Conservation (phyloP, 2,797 vertebrate genomes). For the Phoeniculus purpureus region DNA sequence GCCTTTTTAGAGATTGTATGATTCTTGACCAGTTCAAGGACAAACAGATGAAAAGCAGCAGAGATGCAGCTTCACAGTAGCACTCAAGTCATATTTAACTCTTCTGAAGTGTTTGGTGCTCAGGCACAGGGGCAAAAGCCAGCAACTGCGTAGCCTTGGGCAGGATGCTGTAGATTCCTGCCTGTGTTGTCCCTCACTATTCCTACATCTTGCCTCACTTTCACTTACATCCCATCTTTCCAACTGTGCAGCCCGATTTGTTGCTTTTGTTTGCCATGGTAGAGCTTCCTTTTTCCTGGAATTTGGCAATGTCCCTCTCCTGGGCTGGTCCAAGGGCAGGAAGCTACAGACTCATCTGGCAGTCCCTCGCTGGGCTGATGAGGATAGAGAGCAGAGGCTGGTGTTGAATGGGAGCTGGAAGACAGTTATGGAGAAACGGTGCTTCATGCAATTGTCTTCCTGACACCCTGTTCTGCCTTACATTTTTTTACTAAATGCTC, state of each 20-base stretch:
- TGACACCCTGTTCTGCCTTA: not conserved
- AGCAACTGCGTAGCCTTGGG: conserved; percentile 15
- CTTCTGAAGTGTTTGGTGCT: conserved; percentile 31
- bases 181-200: not conserved
- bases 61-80: conserved; percentile 24
- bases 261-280: not conserved
- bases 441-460: not conserved
- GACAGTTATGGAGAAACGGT: not conserved
- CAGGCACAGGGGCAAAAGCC: not conserved
- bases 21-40: conserved; percentile 46
- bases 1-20: conserved; percentile 20
- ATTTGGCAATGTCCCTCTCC: not conserved
- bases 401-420: not conserved
- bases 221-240: not conserved
- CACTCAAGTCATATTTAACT: conserved; percentile 45
- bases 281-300: not conserved
- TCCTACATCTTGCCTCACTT: not conserved
- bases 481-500: not conserved
- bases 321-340: not conserved
- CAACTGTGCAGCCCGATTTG: not conserved
- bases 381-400: not conserved
- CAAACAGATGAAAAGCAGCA: conserved; percentile 58
- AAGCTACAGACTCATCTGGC: not conserved
- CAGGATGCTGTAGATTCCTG: conserved; percentile 9
- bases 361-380: not conserved